Conservation (phyloP, 2,113 vertebrate species). For the Ciconia boyciana region DNA sequence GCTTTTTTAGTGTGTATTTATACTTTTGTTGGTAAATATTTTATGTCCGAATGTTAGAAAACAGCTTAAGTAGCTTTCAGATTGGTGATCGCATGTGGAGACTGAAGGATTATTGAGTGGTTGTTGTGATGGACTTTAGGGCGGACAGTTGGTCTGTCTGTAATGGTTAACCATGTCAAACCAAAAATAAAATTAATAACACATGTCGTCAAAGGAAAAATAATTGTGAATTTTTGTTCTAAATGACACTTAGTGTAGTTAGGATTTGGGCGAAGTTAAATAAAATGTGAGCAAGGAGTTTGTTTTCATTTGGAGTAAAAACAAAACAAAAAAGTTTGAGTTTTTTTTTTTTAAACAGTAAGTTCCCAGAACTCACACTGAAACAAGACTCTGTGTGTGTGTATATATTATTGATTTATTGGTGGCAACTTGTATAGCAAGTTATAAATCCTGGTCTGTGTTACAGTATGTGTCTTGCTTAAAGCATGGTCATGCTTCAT, state of each 20-base stretch:
- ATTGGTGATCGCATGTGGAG: background rate
- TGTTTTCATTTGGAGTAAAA: background rate
- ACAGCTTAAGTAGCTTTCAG: background rate
- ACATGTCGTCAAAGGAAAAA: background rate
- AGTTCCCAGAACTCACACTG: background rate
- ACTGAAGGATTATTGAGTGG: background rate
- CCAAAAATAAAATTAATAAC: background rate
- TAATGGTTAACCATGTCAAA: background rate
- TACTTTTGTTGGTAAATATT: conserved; percentile 51
- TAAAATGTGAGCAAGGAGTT: background rate
- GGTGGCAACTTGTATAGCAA: background rate
- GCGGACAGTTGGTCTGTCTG: background rate
- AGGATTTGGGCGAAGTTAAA: background rate
- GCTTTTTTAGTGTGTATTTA: background rate
- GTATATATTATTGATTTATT: conserved; percentile 34
- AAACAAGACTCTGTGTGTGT: background rate
- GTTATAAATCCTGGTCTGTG: conserved; percentile 10
- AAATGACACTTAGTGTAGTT: background rate
- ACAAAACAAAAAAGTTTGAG: background rate
- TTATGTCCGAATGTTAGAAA: background rate
- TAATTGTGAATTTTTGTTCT: background rate
- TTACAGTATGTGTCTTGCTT: background rate
- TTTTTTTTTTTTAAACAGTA: background rate
- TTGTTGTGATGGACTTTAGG: background rate
- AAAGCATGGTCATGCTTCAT: conserved; percentile 1